Base-by-base conservation (phyloP, 2,888 invertebrate species). In the Lissonota sp. region DNA sequence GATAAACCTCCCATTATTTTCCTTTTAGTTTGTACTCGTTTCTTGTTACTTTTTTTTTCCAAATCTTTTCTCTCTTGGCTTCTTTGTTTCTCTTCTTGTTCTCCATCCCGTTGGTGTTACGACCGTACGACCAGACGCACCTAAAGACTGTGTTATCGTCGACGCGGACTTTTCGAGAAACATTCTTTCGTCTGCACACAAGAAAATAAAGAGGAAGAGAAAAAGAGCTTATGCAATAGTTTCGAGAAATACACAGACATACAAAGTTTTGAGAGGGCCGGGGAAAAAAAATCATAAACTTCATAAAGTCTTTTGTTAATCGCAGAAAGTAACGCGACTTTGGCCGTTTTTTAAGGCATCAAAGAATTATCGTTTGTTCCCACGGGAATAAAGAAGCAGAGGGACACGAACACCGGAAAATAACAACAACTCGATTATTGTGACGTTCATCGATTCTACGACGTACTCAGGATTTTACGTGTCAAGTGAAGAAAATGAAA, bases 181-280 rank as follows among this genome's bases (percentile, higher is more conserved):
- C 1, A 26, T 26, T 26, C 26, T 26, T 26, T 26, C 1, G 26
- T 26, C 26, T 26, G 26, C 26, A 26, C 26, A 26, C 26, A 26
- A 26, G 3, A 3, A 26, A 26, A 26, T 26, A 26, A 26, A 26
- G 26, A 49, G 82, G 82, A 80, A 80, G 80, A 73, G 80, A 80
- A 81, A 84, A 82, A 81, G 85, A 83, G 83, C 80, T 75, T 85
- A 81, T 82, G 84, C 81, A 84, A 86, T 86, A 83, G 79, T 86
- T 86, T 86, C 79, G 76, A 64, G 84, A 83, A 87, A 83, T 5
- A 49, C 49, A 12, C 12, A 49, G 10, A 42, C 42, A 4, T 8
- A 44, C 44, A 44, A 4, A 4, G 10, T 8, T 1, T 44, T 10
- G 10, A 44, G 10, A 10, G 7, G 10, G n/a, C n/a, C n/a, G n/a